Percentiles rank a stretch among this genome's conserved stretches.
Evolutionary conservation across 2,113 vertebrate species (phyloP).

Genomic region (Ceyx cyanopectus): DNA sequence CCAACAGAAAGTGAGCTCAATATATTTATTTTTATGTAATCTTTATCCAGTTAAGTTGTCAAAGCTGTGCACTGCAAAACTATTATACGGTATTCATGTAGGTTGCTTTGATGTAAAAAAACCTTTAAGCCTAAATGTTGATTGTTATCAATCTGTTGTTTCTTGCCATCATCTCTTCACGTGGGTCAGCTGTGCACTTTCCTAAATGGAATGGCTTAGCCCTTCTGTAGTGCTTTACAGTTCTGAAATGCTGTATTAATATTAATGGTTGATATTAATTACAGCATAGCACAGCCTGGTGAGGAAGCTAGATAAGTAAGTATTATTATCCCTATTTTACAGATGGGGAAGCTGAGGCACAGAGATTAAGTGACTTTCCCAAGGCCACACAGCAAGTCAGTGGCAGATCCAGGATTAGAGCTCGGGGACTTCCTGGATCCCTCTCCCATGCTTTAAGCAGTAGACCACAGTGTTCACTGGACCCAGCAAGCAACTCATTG

Average conservation of each 20-base stretch:
- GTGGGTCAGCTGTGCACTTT: not conserved
- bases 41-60: not conserved
- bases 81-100: not conserved
- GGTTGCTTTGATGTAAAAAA: not conserved
- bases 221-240: not conserved
- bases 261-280: not conserved
- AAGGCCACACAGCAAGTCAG: constrained; percentile 53
- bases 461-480: constrained; percentile 49
- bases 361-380: constrained; percentile 64
- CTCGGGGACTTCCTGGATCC: constrained; percentile 4
- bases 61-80: not conserved
- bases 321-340: constrained; percentile 65
- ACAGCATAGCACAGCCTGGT: not conserved
- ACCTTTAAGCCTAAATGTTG: not conserved
- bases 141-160: not conserved
- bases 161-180: not conserved
- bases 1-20: not conserved
- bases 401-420: constrained; percentile 46
- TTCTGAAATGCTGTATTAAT: not conserved
- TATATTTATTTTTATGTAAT: not conserved
- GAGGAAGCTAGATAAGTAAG: constrained; percentile 40
- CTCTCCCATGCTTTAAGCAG: constrained; percentile 45
- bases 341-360: constrained; percentile 63
- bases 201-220: not conserved
- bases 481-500: constrained; percentile 55